phyloP scores from a whole-genome alignment of 2,113 vertebrate species.

The Archocentrus centrarchus region DNA sequence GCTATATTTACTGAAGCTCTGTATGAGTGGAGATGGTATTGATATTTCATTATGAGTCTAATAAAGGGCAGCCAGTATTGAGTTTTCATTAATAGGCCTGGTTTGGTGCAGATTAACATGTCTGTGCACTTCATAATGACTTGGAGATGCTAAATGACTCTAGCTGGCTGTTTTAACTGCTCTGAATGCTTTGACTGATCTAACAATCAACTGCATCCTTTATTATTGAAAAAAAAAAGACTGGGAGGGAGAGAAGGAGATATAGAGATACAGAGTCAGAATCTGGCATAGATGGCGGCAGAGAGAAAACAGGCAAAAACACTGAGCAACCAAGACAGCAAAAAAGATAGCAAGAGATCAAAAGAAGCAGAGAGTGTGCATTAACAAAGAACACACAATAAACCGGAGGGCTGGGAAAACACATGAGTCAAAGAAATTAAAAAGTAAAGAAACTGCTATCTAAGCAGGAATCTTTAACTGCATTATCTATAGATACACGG shows the following conservation, averaged over 20 bases:
- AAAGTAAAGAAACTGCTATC: slow-evolving; percentile 22
- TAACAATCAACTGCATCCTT: slow-evolving; percentile 56
- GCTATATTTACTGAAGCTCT: slow-evolving; percentile 69
- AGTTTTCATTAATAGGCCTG: slow-evolving; percentile 77
- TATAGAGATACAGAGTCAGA: slow-evolving; percentile 31
- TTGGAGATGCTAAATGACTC: slow-evolving; percentile 55
- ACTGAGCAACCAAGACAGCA: slow-evolving; percentile 40
- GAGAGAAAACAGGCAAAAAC: slow-evolving; percentile 13
- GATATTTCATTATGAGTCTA: slow-evolving; percentile 79
- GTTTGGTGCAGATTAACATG: slow-evolving; percentile 73
- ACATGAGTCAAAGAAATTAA: slow-evolving; percentile 22
- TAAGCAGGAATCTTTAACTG: slow-evolving; percentile 8
- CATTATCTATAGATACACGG: not conserved
- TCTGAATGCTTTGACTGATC: slow-evolving; percentile 51
- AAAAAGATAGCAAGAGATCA: slow-evolving; percentile 53
- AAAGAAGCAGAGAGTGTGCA: slow-evolving; percentile 49
- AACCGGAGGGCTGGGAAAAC: slow-evolving; percentile 9
- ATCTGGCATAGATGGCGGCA: slow-evolving; percentile 10
- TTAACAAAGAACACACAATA: slow-evolving; percentile 48
- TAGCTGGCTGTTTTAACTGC: slow-evolving; percentile 57
- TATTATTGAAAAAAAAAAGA: not conserved
- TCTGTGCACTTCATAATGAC: slow-evolving; percentile 66
- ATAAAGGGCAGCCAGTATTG: slow-evolving; percentile 76
- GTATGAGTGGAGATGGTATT: slow-evolving; percentile 72
- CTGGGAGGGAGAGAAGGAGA: slow-evolving; percentile 17